phyloP scores from a whole-genome alignment of 2,888 invertebrate genomes.

The Quadroppia sp. region DNA sequence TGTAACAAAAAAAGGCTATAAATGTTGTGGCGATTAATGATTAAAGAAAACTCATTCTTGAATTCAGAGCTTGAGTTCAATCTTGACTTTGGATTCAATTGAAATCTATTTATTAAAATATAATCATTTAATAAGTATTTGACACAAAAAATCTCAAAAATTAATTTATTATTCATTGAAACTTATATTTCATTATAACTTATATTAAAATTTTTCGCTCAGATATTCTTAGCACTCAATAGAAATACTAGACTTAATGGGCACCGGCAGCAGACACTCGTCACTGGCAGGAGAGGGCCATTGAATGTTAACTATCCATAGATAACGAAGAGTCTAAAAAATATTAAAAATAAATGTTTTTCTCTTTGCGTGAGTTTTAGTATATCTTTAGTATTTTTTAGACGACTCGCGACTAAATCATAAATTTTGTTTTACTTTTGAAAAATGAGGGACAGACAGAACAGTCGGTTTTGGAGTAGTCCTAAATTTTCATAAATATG shows the following conservation, averaged over 20 bases:
- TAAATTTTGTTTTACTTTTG: background rate
- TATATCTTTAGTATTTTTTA: background rate
- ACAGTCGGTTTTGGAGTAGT: no score
- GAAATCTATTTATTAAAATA: no score
- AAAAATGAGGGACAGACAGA: background rate
- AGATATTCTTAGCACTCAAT: background rate
- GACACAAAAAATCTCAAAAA: background rate
- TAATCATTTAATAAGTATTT: background rate
- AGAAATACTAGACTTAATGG: background rate
- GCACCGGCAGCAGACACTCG: slow-evolving; percentile 19
- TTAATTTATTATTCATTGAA: background rate
- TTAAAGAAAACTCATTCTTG: background rate
- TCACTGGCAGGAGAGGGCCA: background rate
- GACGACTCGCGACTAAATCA: background rate
- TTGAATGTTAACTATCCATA: background rate
- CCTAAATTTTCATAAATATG: no score
- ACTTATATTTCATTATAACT: slow-evolving; percentile 2
- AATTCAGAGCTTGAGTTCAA: background rate
- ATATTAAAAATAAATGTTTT: slow-evolving; percentile 9
- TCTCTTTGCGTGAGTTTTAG: slow-evolving; percentile 20
- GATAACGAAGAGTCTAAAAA: background rate
- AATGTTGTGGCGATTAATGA: background rate
- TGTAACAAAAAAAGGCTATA: slow-evolving; percentile 17
- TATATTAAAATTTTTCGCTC: background rate
- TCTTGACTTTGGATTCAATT: no score